A percentile compares a stretch with the other conserved stretches of the same genome.
Conservation (phyloP, 2,113 vertebrate genomes). For the Gobio gobio region DNA sequence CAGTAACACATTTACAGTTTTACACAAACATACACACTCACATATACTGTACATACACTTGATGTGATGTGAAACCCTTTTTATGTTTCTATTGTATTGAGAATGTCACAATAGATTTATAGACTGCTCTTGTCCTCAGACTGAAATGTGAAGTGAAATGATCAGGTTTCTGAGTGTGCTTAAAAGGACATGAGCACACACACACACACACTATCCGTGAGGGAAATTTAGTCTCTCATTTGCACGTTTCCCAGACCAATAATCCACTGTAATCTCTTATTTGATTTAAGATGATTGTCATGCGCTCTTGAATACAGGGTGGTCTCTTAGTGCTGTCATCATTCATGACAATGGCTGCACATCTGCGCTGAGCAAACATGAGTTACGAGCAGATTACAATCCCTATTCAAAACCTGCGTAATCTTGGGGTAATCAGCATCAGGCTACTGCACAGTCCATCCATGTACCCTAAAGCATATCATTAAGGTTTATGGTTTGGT, state of each 20-base stretch:
- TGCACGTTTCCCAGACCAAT: constrained; percentile 34
- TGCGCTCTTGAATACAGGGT: constrained; percentile 29
- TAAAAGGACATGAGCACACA: not conserved
- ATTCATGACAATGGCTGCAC: constrained; percentile 50
- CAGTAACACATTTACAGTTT: not conserved
- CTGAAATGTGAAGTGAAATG: constrained; percentile 25
- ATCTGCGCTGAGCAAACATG: constrained; percentile 48
- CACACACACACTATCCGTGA: not conserved
- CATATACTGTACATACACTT: too few species aligned
- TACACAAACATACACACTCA: not conserved
- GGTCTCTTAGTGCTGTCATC: constrained; percentile 16
- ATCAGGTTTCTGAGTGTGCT: not conserved
- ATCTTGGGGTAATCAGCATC: constrained; percentile 42
- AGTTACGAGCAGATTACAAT: constrained; percentile 49
- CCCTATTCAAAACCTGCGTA: constrained; percentile 42
- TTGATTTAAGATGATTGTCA: constrained; percentile 33
- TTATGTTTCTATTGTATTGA: not conserved
- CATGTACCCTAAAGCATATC: not conserved
- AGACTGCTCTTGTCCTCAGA: not conserved
- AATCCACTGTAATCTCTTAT: constrained; percentile 47
- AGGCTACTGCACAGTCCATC: not conserved
- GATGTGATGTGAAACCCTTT: not conserved
- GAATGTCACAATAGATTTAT: not conserved
- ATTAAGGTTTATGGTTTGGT: constrained; percentile 31
- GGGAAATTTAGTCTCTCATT: not conserved